Evolutionary conservation across 2,113 vertebrate species (phyloP).

Genomic region (Isichthys henryi): DNA sequence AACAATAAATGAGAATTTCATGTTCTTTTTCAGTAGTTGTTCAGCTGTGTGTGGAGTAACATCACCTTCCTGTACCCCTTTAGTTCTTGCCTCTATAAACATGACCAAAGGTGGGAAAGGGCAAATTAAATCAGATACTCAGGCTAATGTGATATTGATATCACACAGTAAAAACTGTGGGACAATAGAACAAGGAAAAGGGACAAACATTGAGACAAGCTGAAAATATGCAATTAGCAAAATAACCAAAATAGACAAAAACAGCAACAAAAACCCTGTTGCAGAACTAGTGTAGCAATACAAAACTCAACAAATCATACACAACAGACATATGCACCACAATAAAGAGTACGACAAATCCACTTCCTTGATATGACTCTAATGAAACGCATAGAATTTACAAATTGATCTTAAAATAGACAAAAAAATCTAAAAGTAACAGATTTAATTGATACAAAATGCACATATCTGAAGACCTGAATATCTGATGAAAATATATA

Average conservation of each 20-base stretch:
- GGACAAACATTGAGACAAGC: not conserved
- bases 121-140: not conserved
- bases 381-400: not conserved
- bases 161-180: not conserved
- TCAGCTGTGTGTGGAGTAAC: not conserved
- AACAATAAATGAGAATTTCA: not conserved
- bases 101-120: not conserved
- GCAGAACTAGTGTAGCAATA: not conserved
- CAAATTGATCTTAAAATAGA: not conserved
- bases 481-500: not conserved
- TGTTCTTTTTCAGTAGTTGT: not conserved
- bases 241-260: not conserved
- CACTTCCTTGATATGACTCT: not conserved
- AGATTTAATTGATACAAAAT: not conserved
- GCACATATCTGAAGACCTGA: not conserved
- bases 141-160: not conserved
- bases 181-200: not conserved
- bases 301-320: not conserved
- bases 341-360: not conserved
- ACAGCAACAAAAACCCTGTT: not conserved
- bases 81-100: not conserved
- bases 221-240: not conserved
- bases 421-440: not conserved
- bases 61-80: not conserved
- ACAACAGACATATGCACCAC: not conserved